Evolutionary conservation across 2,888 invertebrate species (phyloP).

Genomic region (Micoletzkya japonica): DNA sequence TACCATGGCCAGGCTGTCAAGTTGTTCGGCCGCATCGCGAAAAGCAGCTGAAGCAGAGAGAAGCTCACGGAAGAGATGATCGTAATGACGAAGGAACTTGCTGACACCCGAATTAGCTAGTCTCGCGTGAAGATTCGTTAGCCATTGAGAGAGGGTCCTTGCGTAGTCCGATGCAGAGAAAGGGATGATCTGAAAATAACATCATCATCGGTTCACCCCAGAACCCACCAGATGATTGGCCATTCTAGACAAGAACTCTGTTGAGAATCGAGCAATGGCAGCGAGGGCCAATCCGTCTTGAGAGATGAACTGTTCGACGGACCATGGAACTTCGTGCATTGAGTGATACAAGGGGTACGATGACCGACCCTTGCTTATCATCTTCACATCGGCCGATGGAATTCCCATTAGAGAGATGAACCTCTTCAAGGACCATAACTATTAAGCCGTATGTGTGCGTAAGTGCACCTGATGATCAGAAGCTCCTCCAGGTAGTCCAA

Average conservation of each 20-base stretch:
- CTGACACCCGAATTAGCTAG: constrained; percentile 5
- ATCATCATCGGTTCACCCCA: neutral
- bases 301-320: constrained; percentile 36
- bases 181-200: constrained; percentile 34
- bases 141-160: constrained; percentile 30
- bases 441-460: neutral
- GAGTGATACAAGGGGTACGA: constrained; percentile 46
- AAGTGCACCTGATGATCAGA: constrained; percentile 39
- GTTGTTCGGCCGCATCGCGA: constrained; percentile 9
- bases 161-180: constrained; percentile 39
- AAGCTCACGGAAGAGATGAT: constrained; percentile 17
- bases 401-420: constrained; percentile 41
- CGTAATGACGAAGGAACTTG: constrained; percentile 11
- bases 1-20: constrained; percentile 15
- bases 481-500: constrained; percentile 38
- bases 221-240: constrained; percentile 36
- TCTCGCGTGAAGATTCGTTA: constrained; percentile 9
- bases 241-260: constrained; percentile 34
- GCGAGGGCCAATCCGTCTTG: constrained; percentile 29
- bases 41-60: constrained; percentile 5
- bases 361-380: constrained; percentile 34
- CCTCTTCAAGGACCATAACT: constrained; percentile 24
- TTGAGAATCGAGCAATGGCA: constrained; percentile 36
- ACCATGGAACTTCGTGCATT: constrained; percentile 44
- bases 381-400: constrained; percentile 40